Conservation (phyloP, 2,888 invertebrate species). For the Brachylomia viminalis region DNA sequence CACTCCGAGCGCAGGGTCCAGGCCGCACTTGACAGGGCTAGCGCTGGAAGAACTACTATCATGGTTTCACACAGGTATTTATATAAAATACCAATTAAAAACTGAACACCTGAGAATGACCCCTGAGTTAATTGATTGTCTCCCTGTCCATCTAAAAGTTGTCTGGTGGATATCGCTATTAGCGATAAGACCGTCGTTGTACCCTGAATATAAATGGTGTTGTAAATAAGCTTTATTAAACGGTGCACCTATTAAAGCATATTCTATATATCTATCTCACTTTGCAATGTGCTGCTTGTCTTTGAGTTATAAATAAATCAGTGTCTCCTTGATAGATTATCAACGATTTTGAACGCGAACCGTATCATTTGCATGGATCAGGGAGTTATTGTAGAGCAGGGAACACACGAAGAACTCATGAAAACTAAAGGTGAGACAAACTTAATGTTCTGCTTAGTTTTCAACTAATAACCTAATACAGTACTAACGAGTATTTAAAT, state of each 20-base stretch:
- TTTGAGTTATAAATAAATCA: neutral
- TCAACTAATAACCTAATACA: neutral
- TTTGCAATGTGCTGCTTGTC: neutral
- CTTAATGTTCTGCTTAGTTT: neutral
- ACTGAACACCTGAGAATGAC: neutral
- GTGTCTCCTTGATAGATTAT: conserved; percentile 83
- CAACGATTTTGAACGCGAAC: conserved; percentile 93
- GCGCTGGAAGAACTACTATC: conserved; percentile 93
- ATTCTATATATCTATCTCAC: neutral
- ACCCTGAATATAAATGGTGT: neutral
- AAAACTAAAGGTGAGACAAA: conserved; percentile 88
- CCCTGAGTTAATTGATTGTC: neutral
- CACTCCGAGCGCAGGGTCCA: conserved; percentile 95
- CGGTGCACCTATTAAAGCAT: neutral
- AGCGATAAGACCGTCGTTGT: neutral
- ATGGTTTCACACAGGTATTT: conserved; percentile 92
- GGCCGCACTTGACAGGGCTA: conserved; percentile 93
- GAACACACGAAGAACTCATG: conserved; percentile 94
- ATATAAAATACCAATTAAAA: neutral
- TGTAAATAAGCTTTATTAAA: neutral
- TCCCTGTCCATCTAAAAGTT: neutral
- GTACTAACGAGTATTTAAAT: conserved; percentile 4
- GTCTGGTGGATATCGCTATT: neutral
- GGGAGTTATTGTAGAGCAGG: conserved; percentile 93
- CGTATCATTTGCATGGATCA: conserved; percentile 93